These are phyloP conservation scores for Desmophyllum pertusum DNA, from an alignment of 92 coral and sea anemone genomes.

Conservation along the genomic window DNA sequence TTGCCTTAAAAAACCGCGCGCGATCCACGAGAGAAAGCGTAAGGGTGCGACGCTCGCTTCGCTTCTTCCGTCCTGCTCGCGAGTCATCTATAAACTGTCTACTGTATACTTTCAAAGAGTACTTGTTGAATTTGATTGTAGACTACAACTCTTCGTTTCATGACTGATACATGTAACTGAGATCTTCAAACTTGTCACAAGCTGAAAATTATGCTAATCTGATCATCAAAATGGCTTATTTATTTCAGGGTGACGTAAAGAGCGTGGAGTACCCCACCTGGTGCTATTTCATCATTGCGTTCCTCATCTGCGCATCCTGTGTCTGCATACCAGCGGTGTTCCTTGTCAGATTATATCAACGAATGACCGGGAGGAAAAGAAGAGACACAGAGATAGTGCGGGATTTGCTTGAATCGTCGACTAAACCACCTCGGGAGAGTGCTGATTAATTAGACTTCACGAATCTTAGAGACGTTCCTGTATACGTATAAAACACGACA, in stretches of 20 bases:
- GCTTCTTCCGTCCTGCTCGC: background rate
- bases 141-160: background rate
- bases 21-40: no score
- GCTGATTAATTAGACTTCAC: background rate
- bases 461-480: background rate
- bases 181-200: background rate
- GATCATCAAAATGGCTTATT: background rate
- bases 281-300: conserved; percentile 76
- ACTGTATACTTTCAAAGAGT: background rate
- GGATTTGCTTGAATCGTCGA: conserved; percentile 32
- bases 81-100: background rate
- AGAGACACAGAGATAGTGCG: conserved; percentile 37
- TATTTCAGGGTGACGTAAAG: conserved; percentile 62
- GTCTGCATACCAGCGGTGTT: conserved; percentile 76
- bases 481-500: background rate
- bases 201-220: background rate
- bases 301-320: conserved; percentile 78
- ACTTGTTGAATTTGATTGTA: background rate
- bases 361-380: conserved; percentile 9
- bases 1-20: no score
- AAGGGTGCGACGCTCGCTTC: background rate
- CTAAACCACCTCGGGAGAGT: background rate
- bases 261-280: conserved; percentile 69
- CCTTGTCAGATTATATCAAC: conserved; percentile 23
- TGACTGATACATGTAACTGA: background rate